Evolutionary conservation across 2,113 vertebrate species (phyloP), one percentile per base, ranked within the genome.

Genomic region (Clarias magur): DNA sequence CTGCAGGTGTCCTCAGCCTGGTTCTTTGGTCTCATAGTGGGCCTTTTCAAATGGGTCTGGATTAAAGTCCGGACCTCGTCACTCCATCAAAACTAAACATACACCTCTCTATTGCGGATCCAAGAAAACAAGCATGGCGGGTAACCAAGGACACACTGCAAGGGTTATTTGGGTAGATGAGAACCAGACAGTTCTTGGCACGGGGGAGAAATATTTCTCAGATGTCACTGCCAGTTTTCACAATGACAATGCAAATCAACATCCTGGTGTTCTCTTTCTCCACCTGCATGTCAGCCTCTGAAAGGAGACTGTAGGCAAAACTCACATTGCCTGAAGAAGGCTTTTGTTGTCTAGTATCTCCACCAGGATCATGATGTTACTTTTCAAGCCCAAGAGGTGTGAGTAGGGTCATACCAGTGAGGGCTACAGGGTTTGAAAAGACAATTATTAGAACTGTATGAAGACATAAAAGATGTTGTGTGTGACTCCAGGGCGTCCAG

Each of bases 331-430:
- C 67, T 30, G 27, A 68, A 68, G 67, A 68, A 68, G 34, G 8
- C 30, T 17, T 72, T 3, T 8, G 8, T 6, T 72, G 16, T 70
- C 30, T 42, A 30, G 68, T 68, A 67, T 13, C 27, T 27, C 38
- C 38, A 48, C 72, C 72, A 75, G 72, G 25, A 75, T 73, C 19
- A 73, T 73, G 70, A 42, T 73, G 70, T 73, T 73, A 73, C 34
- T 19, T 73, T 11, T 73, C 30, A 42, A 23, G 34, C 42, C 19
- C 23, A 42, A 42, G 27, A 11, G 7, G 34, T 21, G 70, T 42
- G 70, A 38, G 0, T 34, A 73, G 34, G 34, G 17, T 9, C 34
- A 73, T 42, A 11, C 34, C 9, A 1, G 17, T 21, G 21, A 19
- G 34, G 17, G 16, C 34, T 42, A 3, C 5, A 73, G 70, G 19